Evolutionary conservation across 2,113 vertebrate species (phyloP), one percentile per base, ranked within the genome.

Genomic region (Sciurus niger): DNA sequence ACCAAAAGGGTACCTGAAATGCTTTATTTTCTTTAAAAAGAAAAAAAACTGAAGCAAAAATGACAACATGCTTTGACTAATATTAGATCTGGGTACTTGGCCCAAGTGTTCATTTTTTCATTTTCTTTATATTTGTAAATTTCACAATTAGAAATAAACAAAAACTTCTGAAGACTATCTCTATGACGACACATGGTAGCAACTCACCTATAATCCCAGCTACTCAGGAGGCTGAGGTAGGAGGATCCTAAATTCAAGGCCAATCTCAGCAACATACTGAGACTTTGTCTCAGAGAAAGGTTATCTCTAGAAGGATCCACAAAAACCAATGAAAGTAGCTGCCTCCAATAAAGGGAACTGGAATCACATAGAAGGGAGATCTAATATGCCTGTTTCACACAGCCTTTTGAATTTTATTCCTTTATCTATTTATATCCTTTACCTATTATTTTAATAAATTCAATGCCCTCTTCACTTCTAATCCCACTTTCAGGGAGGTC

Each of bases 71-170:
- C 28, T 95, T 72, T 53, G 40, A 63, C 43, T 58, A 48, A 48
- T 92, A 93, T 28, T 70, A 95, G 40, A 60, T 43, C 72, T 79
- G 32, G 4, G 32, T 40, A 70, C 34, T 32, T 43, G 58, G 68
- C n/a, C 72, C 43, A 14, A 74, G 34, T 89, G 24, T 43, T 87
- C 40, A 58, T 43, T 43, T 55, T 90, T 88, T 93, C 10, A 28
- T 17, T 82, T 87, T 93, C 58, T 85, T 97, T 88, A 58, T 12
- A 68, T 78, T 58, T 83, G 40, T 80, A 93, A 40, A 80, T 80
- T 53, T 95, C 85, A 67, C 70, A 80, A 76, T 70, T 63, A 70
- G 93, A 95, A 73, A 65, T 37, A 86, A 89, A 72, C 65, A 37
- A 40, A 60, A 30, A 63, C 25, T 43, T 89, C 60, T 76, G 43